Evolutionary conservation across 92 coral and sea anemone genomes (phyloP), one percentile per base, ranked within the genome.

Genomic region (Siderastrea radians): DNA sequence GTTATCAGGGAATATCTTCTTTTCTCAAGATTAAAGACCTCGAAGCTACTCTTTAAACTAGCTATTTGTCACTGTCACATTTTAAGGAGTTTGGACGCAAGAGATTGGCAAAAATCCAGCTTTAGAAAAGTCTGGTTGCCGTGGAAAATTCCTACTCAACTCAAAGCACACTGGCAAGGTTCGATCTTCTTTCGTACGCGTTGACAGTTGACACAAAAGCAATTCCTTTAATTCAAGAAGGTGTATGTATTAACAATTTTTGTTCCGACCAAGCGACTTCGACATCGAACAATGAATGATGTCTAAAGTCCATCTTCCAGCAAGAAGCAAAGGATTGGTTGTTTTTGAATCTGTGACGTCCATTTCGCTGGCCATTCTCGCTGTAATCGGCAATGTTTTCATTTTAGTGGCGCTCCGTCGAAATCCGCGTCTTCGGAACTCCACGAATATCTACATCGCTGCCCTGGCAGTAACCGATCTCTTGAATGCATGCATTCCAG

Each of bases 361-460:
- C 44, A 46, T 73, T 15, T 52, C 80, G 11, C 87, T 84, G 3
- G 63, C 74, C 10, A 13, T 50, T 10, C 52, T 84, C 15, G 53
- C 87, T 43, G 38, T 84, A 51, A 26, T 74, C 14, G 87, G 87
- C 43, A 84, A 84, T 52, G 45, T 84, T 62, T 62, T 84, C 12
- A 84, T 84, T 73, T 66, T 84, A 12, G 68, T 46, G 3, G 87
- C 87, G 1, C 64, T 84, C 16, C 74, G 19, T 49, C 87, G 87
- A 11, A 84, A 74, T 15, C 87, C 81, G 6, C 87, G 80, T 26
- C 80, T 84, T 51, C 72, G 87, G 5, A 84, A 73, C 80, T 72
- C 87, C 9, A 73, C 80, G 11, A 84, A 84, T 26, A 62, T 61
- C 19, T 84, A 84, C 63, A 84, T 84, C 80, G 87, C 87, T 4